These are phyloP conservation scores for Acromyrmex charruanus DNA, from an alignment of 1,140 invertebrate genomes.

Conservation along the genomic window DNA sequence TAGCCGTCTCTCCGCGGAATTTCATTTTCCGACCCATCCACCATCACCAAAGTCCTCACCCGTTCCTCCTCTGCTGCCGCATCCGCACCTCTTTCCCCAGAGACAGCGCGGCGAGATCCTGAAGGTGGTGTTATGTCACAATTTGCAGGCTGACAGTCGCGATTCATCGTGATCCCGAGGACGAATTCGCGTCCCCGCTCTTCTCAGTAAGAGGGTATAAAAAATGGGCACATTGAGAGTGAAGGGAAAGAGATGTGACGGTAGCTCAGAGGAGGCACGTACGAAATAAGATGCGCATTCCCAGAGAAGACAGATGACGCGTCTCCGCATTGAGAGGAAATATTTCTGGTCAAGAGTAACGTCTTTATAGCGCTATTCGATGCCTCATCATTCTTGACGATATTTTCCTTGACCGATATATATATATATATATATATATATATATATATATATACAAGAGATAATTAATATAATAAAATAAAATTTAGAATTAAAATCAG, in stretches of 20 bases:
- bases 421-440: no score
- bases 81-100: conserved; percentile 26
- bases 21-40: conserved; percentile 79
- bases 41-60: conserved; percentile 63
- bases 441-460: background rate
- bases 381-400: background rate
- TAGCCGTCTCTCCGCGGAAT: conserved; percentile 72
- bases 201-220: conserved; percentile 56
- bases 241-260: conserved; percentile 52
- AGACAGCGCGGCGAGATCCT: conserved; percentile 45
- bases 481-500: no score
- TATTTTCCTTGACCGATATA: background rate
- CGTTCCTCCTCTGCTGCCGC: background rate
- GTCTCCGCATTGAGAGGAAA: conserved; percentile 42
- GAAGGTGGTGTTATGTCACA: conserved; percentile 69
- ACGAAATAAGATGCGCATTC: conserved; percentile 62
- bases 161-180: conserved; percentile 59
- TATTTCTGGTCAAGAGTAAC: conserved; percentile 49
- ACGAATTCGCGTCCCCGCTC: conserved; percentile 45
- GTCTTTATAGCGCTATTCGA: background rate
- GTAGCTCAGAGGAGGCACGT: conserved; percentile 35
- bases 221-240: conserved; percentile 51
- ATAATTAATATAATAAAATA: background rate
- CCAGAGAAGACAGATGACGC: conserved; percentile 37
- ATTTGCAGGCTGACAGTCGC: conserved; percentile 62